Evolutionary conservation across 2,797 vertebrate species (phyloP).

Genomic region (Tinamus major): DNA sequence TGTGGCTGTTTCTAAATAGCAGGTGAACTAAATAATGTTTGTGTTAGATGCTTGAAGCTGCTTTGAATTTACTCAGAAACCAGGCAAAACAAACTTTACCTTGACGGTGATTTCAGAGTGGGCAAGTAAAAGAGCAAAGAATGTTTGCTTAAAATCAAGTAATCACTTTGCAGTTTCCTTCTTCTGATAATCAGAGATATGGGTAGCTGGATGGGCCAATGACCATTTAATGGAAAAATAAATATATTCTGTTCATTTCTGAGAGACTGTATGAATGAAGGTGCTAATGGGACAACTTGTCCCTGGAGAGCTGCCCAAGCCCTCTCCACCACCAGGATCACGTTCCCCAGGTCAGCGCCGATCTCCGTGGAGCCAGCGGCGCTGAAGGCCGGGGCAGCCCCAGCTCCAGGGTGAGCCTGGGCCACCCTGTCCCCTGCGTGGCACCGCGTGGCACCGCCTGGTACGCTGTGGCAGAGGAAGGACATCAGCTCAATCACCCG

Average conservation of each 20-base stretch:
- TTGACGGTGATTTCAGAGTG: not conserved
- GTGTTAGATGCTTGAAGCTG: not conserved
- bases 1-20: not conserved
- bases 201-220: not conserved
- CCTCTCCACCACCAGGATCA: not conserved
- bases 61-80: constrained; percentile 28
- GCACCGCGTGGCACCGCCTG: accelerated
- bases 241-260: not conserved
- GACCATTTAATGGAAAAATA: not conserved
- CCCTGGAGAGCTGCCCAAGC: not conserved
- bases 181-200: not conserved
- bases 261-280: not conserved
- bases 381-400: not conserved
- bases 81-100: not conserved
- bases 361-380: not conserved
- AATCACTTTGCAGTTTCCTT: not conserved
- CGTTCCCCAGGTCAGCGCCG: not conserved
- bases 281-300: not conserved
- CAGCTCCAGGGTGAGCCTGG: not conserved
- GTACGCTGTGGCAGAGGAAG: not conserved
- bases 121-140: not conserved
- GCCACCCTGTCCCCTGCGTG: accelerated
- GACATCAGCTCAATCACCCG: not conserved
- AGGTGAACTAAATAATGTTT: not conserved
- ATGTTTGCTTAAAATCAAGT: not conserved